Evolutionary conservation across 2,888 invertebrate genomes (phyloP), one percentile per base, ranked within the genome.

Genomic region (Eulithis testata): DNA sequence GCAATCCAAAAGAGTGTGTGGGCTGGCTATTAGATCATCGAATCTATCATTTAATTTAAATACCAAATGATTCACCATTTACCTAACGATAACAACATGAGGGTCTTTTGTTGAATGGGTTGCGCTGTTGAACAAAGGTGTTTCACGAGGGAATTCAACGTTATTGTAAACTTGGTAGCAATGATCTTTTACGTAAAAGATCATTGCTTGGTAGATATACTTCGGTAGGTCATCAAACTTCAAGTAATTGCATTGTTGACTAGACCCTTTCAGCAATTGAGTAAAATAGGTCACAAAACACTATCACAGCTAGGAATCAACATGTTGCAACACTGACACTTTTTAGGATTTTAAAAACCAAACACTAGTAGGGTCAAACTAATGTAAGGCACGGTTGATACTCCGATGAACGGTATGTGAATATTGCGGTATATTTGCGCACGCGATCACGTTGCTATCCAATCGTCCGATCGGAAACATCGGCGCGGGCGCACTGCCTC

Each of bases 1-100:
- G 68, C 66, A 73, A 70, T 72, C 68, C 68, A 68, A 62, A 45
- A 62, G 47, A 69, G 8, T 40, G 69, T 72, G 90, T 89, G 82
- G 89, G 89, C 9, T 75, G 86, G 79, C 73, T 85, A 84, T 90
- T 89, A 89, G 87, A 79, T 90, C 90, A 90, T 84, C 74, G 55
- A 21, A 73, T 59, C 51, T 49, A 67, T 60, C 12, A 55, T 69
- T 64, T 58, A 67, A 73, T 78, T 80, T 67, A 72, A 73, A 68
- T 72, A 63, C 60, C 71, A 63, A 68, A 55, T 76, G 72, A 80
- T 73, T 79, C 76, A 79, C 65, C 63, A 31, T 27, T 21, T 21
- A 21, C 21, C 2, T 21, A 52, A 62, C 12, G 43, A 63, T 40
- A 54, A 60, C 54, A 65, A 55, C 44, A 59, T 47, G n/a, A 51